Percentiles rank a stretch among this genome's conserved stretches.
Evolutionary conservation across 2,888 invertebrate genomes (phyloP).

Genomic region (Sycophila texana): DNA sequence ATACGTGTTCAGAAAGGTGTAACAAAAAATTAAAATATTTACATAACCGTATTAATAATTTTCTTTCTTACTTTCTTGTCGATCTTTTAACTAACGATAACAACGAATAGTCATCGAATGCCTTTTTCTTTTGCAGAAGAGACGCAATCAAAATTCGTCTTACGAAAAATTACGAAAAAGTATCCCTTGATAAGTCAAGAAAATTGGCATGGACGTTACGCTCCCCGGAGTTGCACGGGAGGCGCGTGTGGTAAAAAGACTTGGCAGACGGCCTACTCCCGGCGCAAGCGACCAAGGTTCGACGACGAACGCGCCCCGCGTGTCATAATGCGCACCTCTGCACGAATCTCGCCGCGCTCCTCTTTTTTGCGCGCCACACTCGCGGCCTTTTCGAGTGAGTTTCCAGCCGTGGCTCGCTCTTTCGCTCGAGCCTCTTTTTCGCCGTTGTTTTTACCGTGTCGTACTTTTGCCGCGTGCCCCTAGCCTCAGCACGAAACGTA

Average conservation of each 20-base stretch:
- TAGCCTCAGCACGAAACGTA: no score
- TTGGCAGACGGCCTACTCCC: slow-evolving; percentile 7
- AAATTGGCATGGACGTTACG: slow-evolving; percentile 2
- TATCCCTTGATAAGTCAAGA: not conserved
- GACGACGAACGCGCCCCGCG: slow-evolving; percentile 19
- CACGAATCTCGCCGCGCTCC: slow-evolving; percentile 31
- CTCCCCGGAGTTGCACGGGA: not conserved
- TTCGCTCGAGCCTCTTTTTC: not conserved
- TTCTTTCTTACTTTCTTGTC: no score
- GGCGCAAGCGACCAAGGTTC: slow-evolving; percentile 16
- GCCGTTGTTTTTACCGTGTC: no score
- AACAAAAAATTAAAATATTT: no score
- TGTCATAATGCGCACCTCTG: slow-evolving; percentile 49
- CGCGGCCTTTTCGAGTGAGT: slow-evolving; percentile 30
- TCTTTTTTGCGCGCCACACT: slow-evolving; percentile 11
- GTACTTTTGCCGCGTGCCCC: no score
- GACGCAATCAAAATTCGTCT: not conserved
- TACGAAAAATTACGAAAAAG: not conserved
- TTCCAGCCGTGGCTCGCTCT: slow-evolving; percentile 21
- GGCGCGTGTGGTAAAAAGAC: not conserved
- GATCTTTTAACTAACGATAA: no score
- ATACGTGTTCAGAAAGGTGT: no score
- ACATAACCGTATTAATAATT: no score
- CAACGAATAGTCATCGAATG: no score
- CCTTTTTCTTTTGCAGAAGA: no score